Evolutionary conservation across 2,888 invertebrate genomes (phyloP), one percentile per base, ranked within the genome.

Genomic region (Teleogryllus oceanicus): DNA sequence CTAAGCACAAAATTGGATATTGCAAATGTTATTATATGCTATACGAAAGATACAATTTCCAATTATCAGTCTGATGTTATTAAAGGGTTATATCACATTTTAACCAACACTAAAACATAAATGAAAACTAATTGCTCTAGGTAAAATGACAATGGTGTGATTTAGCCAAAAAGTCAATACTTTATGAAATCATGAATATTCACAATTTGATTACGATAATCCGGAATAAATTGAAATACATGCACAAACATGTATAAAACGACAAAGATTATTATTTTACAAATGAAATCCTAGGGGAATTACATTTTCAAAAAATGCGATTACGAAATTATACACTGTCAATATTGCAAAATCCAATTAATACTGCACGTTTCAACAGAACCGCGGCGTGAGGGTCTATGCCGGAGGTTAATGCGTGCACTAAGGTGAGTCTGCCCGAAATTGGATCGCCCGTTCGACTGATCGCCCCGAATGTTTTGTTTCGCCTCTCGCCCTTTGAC

Each of bases 11-110:
- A 62, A 62, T 62, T 62, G 62, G 62, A 62, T 18, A 62, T 37
- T n/a, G 62, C 62, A n/a, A 62, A 62, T 62, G n/a, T 62, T 62
- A 62, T 62, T 18, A 18, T 62, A 62, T 62, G 13, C 62, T 62
- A 62, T n/a, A 62, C 62, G 62, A 62, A 62, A 62, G 62, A 62
- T 62, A 62, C 62, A 62, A 62, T 62, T 62, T 62, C 62, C 62
- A 62, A 62, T 62, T 62, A 62, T 62, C 62, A 62, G 62, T 62
- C 62, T 62, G 62, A 62, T 62, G 62, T 62, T 62, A 62, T 62
- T 62, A 62, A 62, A 62, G 62, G 62, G 62, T 62, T 62, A 62
- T 62, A 62, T 62, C 13, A 62, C 62, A 62, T 62, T 62, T 62
- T n/a, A 62, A 62, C 62, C 62, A 13, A 62, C n/a, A 62, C 16